phyloP scores from a whole-genome alignment of 2,113 vertebrate species.

The Toxostoma redivivum region DNA sequence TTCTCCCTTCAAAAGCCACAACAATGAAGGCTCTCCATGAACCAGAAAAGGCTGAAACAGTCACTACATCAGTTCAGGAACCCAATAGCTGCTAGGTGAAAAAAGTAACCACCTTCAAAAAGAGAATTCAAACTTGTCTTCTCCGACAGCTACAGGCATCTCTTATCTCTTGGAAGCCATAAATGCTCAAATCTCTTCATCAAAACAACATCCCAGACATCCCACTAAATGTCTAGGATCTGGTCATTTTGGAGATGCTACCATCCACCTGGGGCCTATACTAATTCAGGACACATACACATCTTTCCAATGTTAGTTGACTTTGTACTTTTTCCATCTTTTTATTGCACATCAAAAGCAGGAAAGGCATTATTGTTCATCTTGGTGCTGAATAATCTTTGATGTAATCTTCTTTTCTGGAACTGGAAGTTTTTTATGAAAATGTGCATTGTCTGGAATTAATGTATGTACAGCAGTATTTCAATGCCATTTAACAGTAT shows the following conservation, averaged over 20 bases:
- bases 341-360: background rate
- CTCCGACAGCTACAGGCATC: background rate
- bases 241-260: background rate
- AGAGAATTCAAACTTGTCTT: background rate
- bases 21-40: background rate
- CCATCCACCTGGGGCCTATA: background rate
- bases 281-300: background rate
- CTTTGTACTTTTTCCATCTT: background rate
- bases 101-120: background rate
- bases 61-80: background rate
- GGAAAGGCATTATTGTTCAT: background rate
- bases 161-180: background rate
- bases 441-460: slow-evolving; percentile 20
- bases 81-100: background rate
- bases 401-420: slow-evolving; percentile 11
- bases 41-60: background rate
- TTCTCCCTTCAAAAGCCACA: background rate
- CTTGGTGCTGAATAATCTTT: background rate
- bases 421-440: background rate
- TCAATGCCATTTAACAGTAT: background rate
- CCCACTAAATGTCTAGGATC: background rate
- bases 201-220: background rate
- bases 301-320: background rate
- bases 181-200: background rate
- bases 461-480: background rate